phyloP scores from a whole-genome alignment of 2,113 vertebrate species.

The Leucosticte australis region DNA sequence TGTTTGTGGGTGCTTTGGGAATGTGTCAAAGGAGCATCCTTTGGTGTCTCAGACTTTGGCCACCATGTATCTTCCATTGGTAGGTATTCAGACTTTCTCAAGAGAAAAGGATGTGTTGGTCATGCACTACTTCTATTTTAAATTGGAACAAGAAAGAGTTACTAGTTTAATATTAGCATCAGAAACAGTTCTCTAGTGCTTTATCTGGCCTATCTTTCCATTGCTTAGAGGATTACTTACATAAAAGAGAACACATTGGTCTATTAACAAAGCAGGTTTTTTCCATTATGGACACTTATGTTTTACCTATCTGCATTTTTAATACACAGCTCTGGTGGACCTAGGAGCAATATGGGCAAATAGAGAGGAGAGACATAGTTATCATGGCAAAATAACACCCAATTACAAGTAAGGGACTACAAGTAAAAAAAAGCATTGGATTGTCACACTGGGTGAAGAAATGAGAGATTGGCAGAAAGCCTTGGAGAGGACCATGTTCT shows the following conservation, averaged over 20 bases:
- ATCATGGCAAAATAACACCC: neutral
- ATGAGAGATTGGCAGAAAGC: neutral
- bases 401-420: neutral
- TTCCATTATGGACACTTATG: neutral
- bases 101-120: neutral
- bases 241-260: neutral
- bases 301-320: neutral
- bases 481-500: neutral
- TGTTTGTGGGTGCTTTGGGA: neutral
- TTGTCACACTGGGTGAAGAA: neutral
- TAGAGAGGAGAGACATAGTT: neutral
- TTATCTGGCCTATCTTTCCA: neutral
- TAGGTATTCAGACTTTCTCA: constrained; percentile 14
- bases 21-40: neutral
- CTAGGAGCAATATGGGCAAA: neutral
- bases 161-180: neutral
- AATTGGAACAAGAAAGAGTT: neutral
- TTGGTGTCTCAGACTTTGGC: neutral
- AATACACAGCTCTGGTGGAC: neutral
- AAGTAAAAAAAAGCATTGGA: neutral
- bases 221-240: neutral
- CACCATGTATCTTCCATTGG: neutral
- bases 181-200: neutral
- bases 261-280: neutral
- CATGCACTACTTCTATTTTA: neutral